A percentile compares a stretch with the other conserved stretches of the same genome.
These are phyloP conservation scores for Echinops telfairi DNA, from an alignment of 2,113 vertebrate species.

Conservation along the genomic window DNA sequence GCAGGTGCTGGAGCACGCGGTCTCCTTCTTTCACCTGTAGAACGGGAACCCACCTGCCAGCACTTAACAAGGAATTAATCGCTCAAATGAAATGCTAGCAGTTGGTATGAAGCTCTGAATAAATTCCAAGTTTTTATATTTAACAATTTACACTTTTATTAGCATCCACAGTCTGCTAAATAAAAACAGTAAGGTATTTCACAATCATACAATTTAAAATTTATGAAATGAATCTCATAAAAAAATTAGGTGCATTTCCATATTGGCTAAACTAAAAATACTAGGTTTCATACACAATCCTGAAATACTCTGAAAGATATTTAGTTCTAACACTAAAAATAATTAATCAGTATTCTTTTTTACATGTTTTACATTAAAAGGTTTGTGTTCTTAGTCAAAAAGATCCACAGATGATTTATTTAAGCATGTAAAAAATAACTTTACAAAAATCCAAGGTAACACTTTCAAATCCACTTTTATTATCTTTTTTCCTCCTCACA, in stretches of 20 bases:
- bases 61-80: not conserved
- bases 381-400: conserved; percentile 83
- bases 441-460: conserved; percentile 78
- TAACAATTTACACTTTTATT: conserved; percentile 65
- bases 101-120: conserved; percentile 26
- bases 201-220: conserved; percentile 62
- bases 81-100: not conserved
- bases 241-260: conserved; percentile 54
- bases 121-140: conserved; percentile 59
- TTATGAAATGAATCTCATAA: conserved; percentile 65
- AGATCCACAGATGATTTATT: conserved; percentile 73
- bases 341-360: conserved; percentile 70
- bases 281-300: not conserved
- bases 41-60: no score
- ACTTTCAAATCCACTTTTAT: conserved; percentile 91
- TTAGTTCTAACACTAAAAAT: conserved; percentile 80
- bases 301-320: conserved; percentile 58
- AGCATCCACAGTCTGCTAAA: conserved; percentile 61
- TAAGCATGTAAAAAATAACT: conserved; percentile 82
- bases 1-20: no score
- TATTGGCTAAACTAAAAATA: conserved; percentile 40
- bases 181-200: conserved; percentile 68
- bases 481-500: conserved; percentile 79
- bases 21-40: no score
- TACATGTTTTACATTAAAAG: conserved; percentile 76